These are phyloP conservation scores for Sebastes iracundus DNA, from an alignment of 2,797 vertebrate genomes.

Conservation along the genomic window DNA sequence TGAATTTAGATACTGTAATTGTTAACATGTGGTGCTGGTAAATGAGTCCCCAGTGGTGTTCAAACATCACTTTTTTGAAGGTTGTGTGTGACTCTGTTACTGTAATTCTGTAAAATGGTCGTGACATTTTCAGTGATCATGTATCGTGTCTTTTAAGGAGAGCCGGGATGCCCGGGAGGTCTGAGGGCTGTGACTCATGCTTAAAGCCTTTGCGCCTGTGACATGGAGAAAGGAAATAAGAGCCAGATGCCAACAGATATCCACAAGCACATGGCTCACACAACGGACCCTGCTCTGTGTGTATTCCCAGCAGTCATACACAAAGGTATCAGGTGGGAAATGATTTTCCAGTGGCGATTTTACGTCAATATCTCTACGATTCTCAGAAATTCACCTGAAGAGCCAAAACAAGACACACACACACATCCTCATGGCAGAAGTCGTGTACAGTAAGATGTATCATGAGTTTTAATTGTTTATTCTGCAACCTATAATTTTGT, in stretches of 20 bases:
- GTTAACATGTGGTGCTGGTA: slow-evolving; percentile 3
- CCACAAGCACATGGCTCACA: slow-evolving; percentile 78
- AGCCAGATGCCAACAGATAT: slow-evolving; percentile 86
- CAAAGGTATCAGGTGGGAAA: slow-evolving; percentile 66
- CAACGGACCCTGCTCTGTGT: slow-evolving; percentile 36
- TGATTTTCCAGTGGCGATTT: slow-evolving; percentile 57
- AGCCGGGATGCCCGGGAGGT: slow-evolving; percentile 75
- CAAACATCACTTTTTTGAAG: slow-evolving; percentile 16
- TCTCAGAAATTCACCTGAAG: slow-evolving; percentile 22
- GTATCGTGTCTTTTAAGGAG: slow-evolving; percentile 69
- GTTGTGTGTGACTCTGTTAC: slow-evolving; percentile 12
- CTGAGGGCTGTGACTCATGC: slow-evolving; percentile 81
- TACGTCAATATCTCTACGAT: slow-evolving; percentile 26
- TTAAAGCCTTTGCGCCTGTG: slow-evolving; percentile 76
- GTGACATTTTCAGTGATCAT: slow-evolving; percentile 59
- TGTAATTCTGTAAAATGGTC: slow-evolving; percentile 42
- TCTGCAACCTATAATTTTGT: slow-evolving; percentile 47
- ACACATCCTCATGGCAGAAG: neutral
- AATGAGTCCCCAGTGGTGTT: neutral
- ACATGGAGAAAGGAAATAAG: slow-evolving; percentile 83
- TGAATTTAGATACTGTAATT: neutral
- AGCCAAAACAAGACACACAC: slow-evolving; percentile 10
- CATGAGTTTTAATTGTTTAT: slow-evolving; percentile 48
- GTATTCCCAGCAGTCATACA: slow-evolving; percentile 30
- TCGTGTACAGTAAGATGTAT: neutral